Evolutionary conservation across 2,113 vertebrate genomes (phyloP).

Genomic region (Narcine bancroftii): DNA sequence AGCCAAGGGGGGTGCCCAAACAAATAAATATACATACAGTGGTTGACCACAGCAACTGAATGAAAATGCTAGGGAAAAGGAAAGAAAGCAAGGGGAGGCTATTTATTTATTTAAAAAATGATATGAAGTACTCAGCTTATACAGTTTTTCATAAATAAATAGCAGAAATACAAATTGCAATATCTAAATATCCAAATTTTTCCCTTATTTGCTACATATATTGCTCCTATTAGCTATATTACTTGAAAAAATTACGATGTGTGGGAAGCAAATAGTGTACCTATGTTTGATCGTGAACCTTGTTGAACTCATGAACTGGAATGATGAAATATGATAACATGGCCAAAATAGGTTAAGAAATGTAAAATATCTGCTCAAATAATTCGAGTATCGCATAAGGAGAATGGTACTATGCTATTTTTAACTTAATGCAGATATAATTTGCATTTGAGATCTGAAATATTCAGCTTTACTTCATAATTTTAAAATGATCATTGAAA

Average conservation of each 20-base stretch:
- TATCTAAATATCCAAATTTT: background rate
- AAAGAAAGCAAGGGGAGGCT: no score
- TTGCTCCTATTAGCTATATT: background rate
- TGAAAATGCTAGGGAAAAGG: no score
- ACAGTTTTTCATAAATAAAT: background rate
- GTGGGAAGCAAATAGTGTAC: background rate
- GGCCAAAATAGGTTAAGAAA: background rate
- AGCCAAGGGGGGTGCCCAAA: no score
- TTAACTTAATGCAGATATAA: background rate
- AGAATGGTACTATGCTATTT: background rate
- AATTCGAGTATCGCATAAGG: background rate
- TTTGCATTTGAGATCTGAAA: constrained; percentile 1
- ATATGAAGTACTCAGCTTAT: background rate
- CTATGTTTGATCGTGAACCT: background rate
- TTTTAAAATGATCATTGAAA: background rate
- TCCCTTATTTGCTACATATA: background rate
- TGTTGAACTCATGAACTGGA: background rate
- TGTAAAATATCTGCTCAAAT: background rate
- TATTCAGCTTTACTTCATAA: background rate
- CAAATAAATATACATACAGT: no score
- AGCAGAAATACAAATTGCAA: background rate
- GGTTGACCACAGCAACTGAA: no score
- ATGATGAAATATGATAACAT: background rate
- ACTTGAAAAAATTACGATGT: constrained; percentile 9
- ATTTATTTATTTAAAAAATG: background rate